phyloP scores from a whole-genome alignment of 2,113 vertebrate species.

The Charina bottae region DNA sequence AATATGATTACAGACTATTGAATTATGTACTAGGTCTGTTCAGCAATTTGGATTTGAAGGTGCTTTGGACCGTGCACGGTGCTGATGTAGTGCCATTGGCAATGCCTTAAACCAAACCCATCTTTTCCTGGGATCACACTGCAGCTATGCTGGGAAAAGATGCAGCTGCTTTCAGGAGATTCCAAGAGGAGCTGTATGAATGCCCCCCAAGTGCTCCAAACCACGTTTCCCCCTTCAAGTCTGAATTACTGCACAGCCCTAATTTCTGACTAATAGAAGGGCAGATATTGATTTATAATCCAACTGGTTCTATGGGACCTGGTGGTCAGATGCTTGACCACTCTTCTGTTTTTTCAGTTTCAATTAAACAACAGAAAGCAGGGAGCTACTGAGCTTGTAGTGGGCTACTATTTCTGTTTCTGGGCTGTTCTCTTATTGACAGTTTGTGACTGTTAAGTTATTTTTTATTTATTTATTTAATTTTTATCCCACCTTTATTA shows the following conservation, averaged over 20 bases:
- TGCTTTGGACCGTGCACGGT: neutral
- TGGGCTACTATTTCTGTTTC: neutral
- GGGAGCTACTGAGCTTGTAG: neutral
- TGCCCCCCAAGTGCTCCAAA: neutral
- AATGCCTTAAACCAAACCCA: neutral
- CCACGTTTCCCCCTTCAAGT: neutral
- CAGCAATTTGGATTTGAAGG: neutral
- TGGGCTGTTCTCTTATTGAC: neutral
- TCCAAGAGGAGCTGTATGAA: neutral
- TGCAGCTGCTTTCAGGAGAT: neutral
- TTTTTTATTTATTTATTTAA: too few species aligned
- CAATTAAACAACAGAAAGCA: neutral
- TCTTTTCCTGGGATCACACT: neutral
- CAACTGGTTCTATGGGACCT: too few species aligned
- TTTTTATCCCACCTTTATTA: too few species aligned
- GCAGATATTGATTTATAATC: neutral
- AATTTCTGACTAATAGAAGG: neutral
- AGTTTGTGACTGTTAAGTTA: neutral
- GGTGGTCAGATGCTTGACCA: neutral
- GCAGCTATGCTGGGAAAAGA: neutral
- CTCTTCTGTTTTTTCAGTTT: neutral
- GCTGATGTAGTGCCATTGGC: neutral
- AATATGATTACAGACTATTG: neutral
- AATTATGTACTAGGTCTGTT: neutral
- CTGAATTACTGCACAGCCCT: neutral